These are phyloP conservation scores for Antheraea mylitta DNA, from an alignment of 1,140 invertebrate species.

Conservation along the genomic window DNA sequence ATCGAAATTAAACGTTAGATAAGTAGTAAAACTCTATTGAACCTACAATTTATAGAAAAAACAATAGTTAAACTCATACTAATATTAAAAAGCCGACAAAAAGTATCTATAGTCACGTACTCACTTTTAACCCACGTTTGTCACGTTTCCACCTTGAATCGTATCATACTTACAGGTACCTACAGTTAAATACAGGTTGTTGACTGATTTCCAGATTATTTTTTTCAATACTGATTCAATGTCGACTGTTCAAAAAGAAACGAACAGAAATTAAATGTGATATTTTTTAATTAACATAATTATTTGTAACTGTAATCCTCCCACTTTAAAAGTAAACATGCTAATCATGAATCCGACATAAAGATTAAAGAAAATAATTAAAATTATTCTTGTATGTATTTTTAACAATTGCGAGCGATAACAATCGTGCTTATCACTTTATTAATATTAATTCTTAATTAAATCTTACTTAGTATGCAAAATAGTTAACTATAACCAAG, in stretches of 20 bases:
- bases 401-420: no score
- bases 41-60: neutral
- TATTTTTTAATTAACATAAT: neutral
- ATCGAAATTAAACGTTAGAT: no score
- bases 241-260: neutral
- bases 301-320: neutral
- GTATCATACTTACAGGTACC: neutral
- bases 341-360: no score
- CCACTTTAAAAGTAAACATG: no score
- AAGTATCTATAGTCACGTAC: neutral
- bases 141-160: slow-evolving; percentile 6
- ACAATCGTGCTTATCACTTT: no score
- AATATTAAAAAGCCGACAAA: neutral
- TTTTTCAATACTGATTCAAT: neutral
- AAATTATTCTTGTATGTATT: no score
- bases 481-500: no score
- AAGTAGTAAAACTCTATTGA: no score
- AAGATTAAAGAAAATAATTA: no score
- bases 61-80: neutral
- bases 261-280: no score
- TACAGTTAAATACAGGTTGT: neutral
- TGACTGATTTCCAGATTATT: neutral
- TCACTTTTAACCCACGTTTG: neutral
- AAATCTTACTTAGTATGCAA: no score
- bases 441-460: no score